phyloP scores from a whole-genome alignment of 2,797 vertebrate genomes.

The Platyrinchus mystaceus region DNA sequence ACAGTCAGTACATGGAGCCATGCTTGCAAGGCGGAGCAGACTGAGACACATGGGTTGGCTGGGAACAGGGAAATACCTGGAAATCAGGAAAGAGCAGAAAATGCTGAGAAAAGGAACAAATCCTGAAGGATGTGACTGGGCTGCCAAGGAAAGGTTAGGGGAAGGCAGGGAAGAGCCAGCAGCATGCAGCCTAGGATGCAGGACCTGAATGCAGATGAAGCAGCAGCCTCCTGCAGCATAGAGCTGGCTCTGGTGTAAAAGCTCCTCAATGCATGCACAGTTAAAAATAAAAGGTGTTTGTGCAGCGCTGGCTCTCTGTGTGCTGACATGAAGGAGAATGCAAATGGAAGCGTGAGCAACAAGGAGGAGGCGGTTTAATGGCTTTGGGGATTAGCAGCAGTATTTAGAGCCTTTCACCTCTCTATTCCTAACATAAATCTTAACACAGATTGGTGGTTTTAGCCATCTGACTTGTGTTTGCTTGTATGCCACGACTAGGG shows the following conservation, averaged over 20 bases:
- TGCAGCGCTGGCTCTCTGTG: rapidly evolving
- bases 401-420: slow-evolving; percentile 43
- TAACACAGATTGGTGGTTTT: slow-evolving; percentile 26
- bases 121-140: not conserved
- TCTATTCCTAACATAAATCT: slow-evolving; percentile 34
- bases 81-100: not conserved
- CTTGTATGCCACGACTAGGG: not conserved
- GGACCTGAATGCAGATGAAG: not conserved
- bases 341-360: not conserved
- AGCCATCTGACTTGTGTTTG: slow-evolving; percentile 26
- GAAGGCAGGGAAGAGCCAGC: not conserved
- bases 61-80: not conserved
- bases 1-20: rapidly evolving
- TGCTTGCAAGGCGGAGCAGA: not conserved
- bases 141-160: not conserved
- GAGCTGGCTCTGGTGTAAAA: not conserved
- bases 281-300: slow-evolving; percentile 32
- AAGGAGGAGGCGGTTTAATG: slow-evolving; percentile 9
- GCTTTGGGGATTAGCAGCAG: not conserved
- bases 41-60: not conserved
- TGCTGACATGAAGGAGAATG: not conserved
- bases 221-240: not conserved
- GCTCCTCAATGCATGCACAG: not conserved
- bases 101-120: not conserved
- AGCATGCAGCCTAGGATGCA: not conserved